Base-by-base conservation (phyloP, 2,888 invertebrate species). In the Dasypogon diadema region DNA sequence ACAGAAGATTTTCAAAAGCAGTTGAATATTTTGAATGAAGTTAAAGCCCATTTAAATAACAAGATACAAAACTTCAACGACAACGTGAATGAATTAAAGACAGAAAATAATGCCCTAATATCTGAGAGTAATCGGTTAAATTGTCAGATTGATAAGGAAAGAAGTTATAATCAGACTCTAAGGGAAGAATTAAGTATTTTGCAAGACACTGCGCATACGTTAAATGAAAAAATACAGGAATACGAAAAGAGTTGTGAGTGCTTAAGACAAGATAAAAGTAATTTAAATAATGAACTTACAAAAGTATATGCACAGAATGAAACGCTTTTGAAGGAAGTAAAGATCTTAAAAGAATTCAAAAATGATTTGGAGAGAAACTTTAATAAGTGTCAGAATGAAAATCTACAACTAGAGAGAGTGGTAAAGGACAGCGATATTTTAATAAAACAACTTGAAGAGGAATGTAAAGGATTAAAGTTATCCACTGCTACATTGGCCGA, bases 1-100 rank as follows among this genome's bases (percentile, higher is more conserved):
- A 12, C 12, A 6, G 42, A 42, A 42, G n/a, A 2, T 12, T 42
- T 42, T 12, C 2, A 42, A 3, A 12, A 1, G 8, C 42, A 12
- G 2, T 42, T 42, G n/a, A 42, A 42, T 12, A 42, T 42, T 6
- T 0, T 42, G n/a, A 42, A 42, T 42, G 42, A 42, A 12, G n/a
- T 3, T 42, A 42, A 42, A 12, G n/a, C n/a, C 3, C 79, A 80
- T 30, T 82, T 85, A 78, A 81, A 86, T 10, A 81, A 85, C n/a
- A 26, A 24, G 26, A 22, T 14, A 5, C n/a, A n/a, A 26, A 22
- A 55, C 2, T 10, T 22, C 10, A 3, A n/a, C 3, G n/a, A n/a
- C 42, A 0, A 42, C n/a, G n/a, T 42, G 8, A 12, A 42, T 3
- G 10, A 12, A 3, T 18, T 34, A 34, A 60, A 42, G 21, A 34